These are phyloP conservation scores for Hypsibius dujardini DNA, from an alignment of 1,140 invertebrate genomes.

Conservation along the genomic window DNA sequence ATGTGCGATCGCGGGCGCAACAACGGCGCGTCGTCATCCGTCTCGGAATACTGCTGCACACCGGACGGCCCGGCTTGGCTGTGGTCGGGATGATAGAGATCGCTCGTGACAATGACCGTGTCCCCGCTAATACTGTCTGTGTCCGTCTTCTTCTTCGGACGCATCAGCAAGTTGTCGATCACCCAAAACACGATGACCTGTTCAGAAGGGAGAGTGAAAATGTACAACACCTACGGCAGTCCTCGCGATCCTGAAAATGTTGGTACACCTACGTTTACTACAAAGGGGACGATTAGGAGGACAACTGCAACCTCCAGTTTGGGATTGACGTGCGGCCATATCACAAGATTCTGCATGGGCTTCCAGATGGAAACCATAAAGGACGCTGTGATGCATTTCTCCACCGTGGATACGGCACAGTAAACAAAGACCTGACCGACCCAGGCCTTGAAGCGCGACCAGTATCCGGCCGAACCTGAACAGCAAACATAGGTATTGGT, in stretches of 20 bases:
- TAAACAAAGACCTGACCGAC: conserved; percentile 7
- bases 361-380: conserved; percentile 15
- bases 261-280: background rate
- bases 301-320: conserved; percentile 14
- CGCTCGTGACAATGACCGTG: no score
- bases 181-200: conserved; percentile 16
- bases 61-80: no score
- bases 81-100: no score
- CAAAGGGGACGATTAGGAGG: background rate
- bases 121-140: background rate
- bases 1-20: no score
- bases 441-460: background rate
- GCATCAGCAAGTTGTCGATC: conserved; percentile 12
- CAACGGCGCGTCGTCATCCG: no score
- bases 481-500: no score
- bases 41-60: no score
- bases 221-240: background rate
- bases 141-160: background rate
- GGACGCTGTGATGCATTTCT: background rate
- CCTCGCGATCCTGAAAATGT: background rate
- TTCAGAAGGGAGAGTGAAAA: background rate
- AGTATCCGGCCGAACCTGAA: no score
- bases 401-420: conserved; percentile 6
- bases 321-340: conserved; percentile 12
- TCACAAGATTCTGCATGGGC: conserved; percentile 8